Conservation (phyloP, 2,797 vertebrate genomes). For the Sebastes kiyomatsui region DNA sequence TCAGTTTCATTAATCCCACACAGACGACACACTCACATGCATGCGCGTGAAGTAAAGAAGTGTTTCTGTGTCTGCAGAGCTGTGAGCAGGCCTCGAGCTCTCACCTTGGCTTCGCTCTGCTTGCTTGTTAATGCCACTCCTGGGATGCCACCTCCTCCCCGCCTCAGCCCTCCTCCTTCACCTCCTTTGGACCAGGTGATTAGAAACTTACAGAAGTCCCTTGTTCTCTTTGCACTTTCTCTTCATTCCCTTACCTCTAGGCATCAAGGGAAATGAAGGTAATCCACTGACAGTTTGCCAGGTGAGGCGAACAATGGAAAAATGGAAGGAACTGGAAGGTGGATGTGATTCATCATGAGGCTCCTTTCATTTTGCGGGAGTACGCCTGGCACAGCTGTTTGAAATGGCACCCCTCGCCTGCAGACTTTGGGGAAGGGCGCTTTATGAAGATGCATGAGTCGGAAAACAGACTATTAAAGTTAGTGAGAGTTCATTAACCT, state of each 20-base stretch:
- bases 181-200: slow-evolving; percentile 67
- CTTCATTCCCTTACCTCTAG: slow-evolving; percentile 44
- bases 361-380: slow-evolving; percentile 55
- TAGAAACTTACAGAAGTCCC: slow-evolving; percentile 57
- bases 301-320: slow-evolving; percentile 52
- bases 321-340: slow-evolving; percentile 28
- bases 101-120: slow-evolving; percentile 48
- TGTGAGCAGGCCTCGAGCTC: slow-evolving; percentile 43
- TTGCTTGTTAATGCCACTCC: slow-evolving; percentile 63
- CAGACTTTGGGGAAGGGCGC: slow-evolving; percentile 68
- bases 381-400: slow-evolving; percentile 69
- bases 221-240: slow-evolving; percentile 44
- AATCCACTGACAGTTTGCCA: slow-evolving; percentile 53
- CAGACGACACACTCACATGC: neutral
- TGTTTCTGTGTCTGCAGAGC: slow-evolving; percentile 20
- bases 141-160: slow-evolving; percentile 40
- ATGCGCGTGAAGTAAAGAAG: neutral
- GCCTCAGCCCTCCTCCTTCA: neutral
- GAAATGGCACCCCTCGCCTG: slow-evolving; percentile 71
- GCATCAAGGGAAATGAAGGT: slow-evolving; percentile 59
- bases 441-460: slow-evolving; percentile 80
- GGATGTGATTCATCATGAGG: slow-evolving; percentile 69
- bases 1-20: slow-evolving; percentile 26
- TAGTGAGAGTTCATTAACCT: slow-evolving; percentile 82
- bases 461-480: slow-evolving; percentile 80